Conservation (phyloP, 1,140 invertebrate species). For the Lineus longissimus region DNA sequence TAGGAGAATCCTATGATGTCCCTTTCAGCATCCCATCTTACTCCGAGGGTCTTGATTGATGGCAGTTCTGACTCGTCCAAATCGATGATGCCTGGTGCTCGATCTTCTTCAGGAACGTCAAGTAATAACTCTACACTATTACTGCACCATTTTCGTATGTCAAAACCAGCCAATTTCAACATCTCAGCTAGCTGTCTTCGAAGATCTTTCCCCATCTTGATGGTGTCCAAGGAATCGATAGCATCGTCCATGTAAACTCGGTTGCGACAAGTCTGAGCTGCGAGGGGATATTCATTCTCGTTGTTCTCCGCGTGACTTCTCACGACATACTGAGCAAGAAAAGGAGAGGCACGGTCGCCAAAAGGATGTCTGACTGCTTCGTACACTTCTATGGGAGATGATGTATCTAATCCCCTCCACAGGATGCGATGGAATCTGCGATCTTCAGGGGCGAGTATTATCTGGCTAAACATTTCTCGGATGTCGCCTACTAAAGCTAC, state of each 20-base stretch:
- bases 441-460: too few species aligned
- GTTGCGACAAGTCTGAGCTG: conserved; percentile 6
- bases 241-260: conserved; percentile 24
- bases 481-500: background rate
- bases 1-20: too few species aligned
- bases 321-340: background rate
- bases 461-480: too few species aligned
- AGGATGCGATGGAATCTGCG: background rate
- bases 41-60: background rate
- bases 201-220: conserved; percentile 9
- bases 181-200: background rate
- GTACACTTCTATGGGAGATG: too few species aligned
- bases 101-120: conserved; percentile 6
- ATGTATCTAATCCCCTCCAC: background rate
- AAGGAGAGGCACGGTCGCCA: background rate
- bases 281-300: background rate
- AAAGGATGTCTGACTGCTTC: background rate
- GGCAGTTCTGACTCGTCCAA: background rate
- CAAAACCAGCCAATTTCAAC: conserved; percentile 7
- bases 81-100: conserved; percentile 6
- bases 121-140: conserved; percentile 12
- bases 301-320: background rate
- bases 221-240: conserved; percentile 8
- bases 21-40: background rate
- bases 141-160: too few species aligned